Percentiles rank a stretch among this genome's conserved stretches.
Evolutionary conservation across 2,888 invertebrate genomes (phyloP).

Genomic region (Steinernema scapterisci): DNA sequence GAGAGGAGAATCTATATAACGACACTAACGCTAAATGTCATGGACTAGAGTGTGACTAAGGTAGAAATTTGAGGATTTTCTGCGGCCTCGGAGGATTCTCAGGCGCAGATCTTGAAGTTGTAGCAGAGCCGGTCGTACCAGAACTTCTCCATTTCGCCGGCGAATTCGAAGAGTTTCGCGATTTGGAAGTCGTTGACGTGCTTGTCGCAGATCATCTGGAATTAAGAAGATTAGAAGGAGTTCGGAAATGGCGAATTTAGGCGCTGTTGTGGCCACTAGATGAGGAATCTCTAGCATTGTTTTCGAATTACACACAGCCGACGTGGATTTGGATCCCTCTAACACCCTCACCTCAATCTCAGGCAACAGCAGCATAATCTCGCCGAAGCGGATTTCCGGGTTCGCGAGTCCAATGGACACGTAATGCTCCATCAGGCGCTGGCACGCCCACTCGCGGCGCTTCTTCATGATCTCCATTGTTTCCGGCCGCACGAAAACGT

Average conservation of each 20-base stretch:
- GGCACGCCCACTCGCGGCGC: slow-evolving; percentile 57
- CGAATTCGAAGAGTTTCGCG: slow-evolving; percentile 64
- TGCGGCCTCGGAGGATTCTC: neutral
- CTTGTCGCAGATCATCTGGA: slow-evolving; percentile 54
- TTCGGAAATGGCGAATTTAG: neutral
- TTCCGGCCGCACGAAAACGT: slow-evolving; percentile 46
- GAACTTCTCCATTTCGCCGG: slow-evolving; percentile 57
- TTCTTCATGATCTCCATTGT: slow-evolving; percentile 49
- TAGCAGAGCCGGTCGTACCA: slow-evolving; percentile 46
- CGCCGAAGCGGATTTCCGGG: slow-evolving; percentile 55
- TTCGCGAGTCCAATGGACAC: slow-evolving; percentile 42
- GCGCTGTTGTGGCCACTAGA: no score
- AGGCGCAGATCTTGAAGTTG: neutral
- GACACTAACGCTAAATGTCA: no score
- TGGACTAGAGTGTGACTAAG: no score
- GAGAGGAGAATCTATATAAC: no score
- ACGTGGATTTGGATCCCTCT: neutral
- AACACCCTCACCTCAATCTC: slow-evolving; percentile 61
- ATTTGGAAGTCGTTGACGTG: slow-evolving; percentile 60
- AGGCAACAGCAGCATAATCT: slow-evolving; percentile 54
- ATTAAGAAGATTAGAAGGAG: slow-evolving; percentile 34
- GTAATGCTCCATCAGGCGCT: slow-evolving; percentile 54
- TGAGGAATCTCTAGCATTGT: no score
- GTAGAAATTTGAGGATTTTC: no score
- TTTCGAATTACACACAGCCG: no score